Evolutionary conservation across 2,888 invertebrate genomes (phyloP).

Genomic region (Rotaria macrura): DNA sequence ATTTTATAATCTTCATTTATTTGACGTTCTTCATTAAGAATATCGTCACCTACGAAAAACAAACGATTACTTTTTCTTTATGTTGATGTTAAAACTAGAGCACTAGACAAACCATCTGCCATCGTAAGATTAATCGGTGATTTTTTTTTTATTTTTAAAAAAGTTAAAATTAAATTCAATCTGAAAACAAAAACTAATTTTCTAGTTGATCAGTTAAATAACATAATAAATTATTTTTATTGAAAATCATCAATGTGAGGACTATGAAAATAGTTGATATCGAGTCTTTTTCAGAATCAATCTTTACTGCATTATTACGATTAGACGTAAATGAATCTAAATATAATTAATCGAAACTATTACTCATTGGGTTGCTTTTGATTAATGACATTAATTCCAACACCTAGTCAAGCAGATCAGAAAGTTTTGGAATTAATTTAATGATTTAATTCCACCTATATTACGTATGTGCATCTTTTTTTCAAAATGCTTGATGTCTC

Average conservation of each 20-base stretch:
- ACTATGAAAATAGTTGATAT: not conserved
- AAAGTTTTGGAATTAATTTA: not conserved
- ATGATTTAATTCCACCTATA: not conserved
- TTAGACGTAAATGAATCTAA: no score
- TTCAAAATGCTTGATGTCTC: not conserved
- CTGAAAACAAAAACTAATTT: not conserved
- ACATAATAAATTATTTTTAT: not conserved
- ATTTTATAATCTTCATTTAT: slow-evolving; percentile 96
- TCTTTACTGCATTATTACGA: not conserved
- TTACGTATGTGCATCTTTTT: not conserved
- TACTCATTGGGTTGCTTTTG: not conserved
- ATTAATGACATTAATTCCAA: not conserved
- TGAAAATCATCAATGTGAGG: not conserved
- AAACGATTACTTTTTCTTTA: not conserved
- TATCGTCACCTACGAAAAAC: not conserved
- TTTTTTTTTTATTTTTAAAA: not conserved
- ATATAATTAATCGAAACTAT: not conserved
- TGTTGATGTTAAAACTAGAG: not conserved
- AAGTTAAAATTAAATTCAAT: not conserved
- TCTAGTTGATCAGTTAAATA: not conserved
- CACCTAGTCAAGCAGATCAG: not conserved
- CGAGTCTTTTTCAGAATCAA: not conserved
- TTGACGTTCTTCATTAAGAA: slow-evolving; percentile 26
- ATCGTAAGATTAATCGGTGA: not conserved
- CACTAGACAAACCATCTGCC: not conserved